Conservation (phyloP, 1,140 invertebrate genomes). For the Drosophila pectinifera region DNA sequence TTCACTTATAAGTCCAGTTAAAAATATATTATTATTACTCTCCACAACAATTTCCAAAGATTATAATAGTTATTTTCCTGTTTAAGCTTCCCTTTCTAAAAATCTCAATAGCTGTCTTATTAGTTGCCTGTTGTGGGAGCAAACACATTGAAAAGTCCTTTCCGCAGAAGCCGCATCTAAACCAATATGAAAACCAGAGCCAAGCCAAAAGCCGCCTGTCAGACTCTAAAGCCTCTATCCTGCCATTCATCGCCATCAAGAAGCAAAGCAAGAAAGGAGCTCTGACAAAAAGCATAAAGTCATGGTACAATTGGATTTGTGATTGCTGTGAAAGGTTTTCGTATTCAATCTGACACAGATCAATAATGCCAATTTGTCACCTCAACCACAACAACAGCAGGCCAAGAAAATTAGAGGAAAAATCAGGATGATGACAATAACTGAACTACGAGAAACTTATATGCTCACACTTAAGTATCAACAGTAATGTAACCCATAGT, state of each 20-base stretch:
- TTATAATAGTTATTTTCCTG: neutral
- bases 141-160: slow-evolving; percentile 9
- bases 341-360: slow-evolving; percentile 25
- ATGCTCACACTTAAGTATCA: too few relatives aligned
- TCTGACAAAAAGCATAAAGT: slow-evolving; percentile 21
- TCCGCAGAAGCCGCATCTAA: slow-evolving; percentile 1
- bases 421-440: neutral
- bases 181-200: slow-evolving; percentile 16
- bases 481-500: neutral
- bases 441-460: neutral
- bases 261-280: neutral
- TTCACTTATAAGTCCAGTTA: too few relatives aligned
- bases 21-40: too few relatives aligned
- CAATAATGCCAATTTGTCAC: slow-evolving; percentile 34
- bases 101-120: neutral
- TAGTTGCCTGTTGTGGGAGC: slow-evolving; percentile 9
- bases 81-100: neutral
- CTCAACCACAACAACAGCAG: slow-evolving; percentile 1
- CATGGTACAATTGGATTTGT: slow-evolving; percentile 30
- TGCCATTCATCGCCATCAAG: slow-evolving; percentile 14
- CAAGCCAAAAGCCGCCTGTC: slow-evolving; percentile 29
- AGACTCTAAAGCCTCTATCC: slow-evolving; percentile 3
- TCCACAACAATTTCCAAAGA: neutral
- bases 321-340: slow-evolving; percentile 42
- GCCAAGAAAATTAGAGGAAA: neutral